Percentiles rank a stretch among this genome's conserved stretches.
Evolutionary conservation across 2,888 invertebrate species (phyloP).

Genomic region (Mythimna albipuncta): DNA sequence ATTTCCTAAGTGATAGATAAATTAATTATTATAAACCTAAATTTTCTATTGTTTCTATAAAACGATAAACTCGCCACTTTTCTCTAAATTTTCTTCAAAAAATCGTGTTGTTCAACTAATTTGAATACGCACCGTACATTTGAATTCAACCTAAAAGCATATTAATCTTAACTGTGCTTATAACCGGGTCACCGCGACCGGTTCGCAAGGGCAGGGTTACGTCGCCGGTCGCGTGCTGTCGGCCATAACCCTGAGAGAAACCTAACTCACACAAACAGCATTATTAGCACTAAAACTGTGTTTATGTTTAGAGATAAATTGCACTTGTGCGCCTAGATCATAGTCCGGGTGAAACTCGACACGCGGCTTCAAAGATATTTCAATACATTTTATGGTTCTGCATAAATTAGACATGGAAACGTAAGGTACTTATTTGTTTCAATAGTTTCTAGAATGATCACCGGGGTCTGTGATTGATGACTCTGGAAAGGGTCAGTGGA

Average conservation of each 20-base stretch:
- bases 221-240: constrained; percentile 28
- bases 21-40: too few species aligned
- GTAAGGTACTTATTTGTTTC: background rate
- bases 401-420: constrained; percentile 13
- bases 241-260: constrained; percentile 54
- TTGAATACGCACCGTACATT: constrained; percentile 25
- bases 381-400: constrained; percentile 12
- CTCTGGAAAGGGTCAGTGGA: background rate
- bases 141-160: constrained; percentile 60
- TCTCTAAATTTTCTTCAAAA: background rate
- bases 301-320: constrained; percentile 34
- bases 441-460: background rate
- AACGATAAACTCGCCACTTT: background rate
- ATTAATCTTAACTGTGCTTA: constrained; percentile 53
- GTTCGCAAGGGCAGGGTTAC: constrained; percentile 51
- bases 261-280: constrained; percentile 9
- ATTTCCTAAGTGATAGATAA: too few species aligned
- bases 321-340: constrained; percentile 18
- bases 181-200: constrained; percentile 60
- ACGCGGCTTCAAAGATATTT: background rate
- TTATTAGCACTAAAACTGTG: constrained; percentile 22
- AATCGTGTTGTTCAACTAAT: background rate
- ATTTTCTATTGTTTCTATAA: too few species aligned
- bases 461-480: background rate
- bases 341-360: constrained; percentile 46